Conservation (phyloP, 2,888 invertebrate species). For the Melipona beecheii region DNA sequence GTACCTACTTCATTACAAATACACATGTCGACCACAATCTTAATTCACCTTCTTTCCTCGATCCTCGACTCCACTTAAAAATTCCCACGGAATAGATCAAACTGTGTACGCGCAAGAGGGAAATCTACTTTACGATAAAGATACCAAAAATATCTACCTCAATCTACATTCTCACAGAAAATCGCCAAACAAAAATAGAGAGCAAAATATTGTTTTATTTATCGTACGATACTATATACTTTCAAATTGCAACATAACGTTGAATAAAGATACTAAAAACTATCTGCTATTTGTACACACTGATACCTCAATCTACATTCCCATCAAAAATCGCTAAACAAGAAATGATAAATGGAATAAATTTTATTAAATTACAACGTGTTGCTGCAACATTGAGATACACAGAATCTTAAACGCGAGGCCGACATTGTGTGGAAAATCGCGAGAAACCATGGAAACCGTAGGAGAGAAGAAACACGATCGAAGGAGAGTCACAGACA, state of each 20-base stretch:
- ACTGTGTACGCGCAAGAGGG: not conserved
- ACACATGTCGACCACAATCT: not conserved
- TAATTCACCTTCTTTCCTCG: not conserved
- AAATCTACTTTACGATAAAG: not conserved
- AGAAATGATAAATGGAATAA: too few relatives aligned
- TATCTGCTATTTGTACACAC: too few relatives aligned
- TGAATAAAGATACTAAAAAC: too few relatives aligned
- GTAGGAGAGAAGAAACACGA: not conserved
- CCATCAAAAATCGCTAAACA: too few relatives aligned
- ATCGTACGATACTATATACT: too few relatives aligned
- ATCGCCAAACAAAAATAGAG: too few relatives aligned
- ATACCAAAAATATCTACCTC: too few relatives aligned
- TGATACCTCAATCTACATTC: too few relatives aligned
- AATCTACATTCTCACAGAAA: too few relatives aligned
- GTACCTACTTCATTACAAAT: not conserved
- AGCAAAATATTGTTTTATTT: too few relatives aligned
- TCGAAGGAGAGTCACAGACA: not conserved
- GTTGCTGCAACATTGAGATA: not conserved
- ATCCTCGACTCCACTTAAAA: conserved; percentile 18
- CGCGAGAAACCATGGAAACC: not conserved
- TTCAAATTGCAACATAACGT: too few relatives aligned
- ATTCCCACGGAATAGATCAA: not conserved
- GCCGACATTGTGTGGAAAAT: not conserved
- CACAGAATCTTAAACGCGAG: not conserved
- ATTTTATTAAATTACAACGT: too few relatives aligned